Evolutionary conservation across 2,113 vertebrate genomes (phyloP).

Genomic region (Orcinus orca): DNA sequence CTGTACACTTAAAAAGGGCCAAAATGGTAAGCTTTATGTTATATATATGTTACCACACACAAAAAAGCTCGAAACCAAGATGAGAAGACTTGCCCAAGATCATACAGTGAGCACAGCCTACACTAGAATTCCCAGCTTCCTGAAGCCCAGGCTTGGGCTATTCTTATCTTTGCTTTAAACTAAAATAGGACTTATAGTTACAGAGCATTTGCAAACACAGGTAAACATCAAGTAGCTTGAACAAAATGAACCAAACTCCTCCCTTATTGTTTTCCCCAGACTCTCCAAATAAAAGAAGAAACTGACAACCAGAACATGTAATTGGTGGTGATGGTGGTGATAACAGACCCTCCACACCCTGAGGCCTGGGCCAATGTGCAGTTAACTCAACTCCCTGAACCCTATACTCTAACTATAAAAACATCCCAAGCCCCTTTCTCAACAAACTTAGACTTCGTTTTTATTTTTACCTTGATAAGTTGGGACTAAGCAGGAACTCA

Average conservation of each 20-base stretch:
- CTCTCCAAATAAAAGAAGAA: not conserved
- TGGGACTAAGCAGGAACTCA: not conserved
- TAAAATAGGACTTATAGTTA: not conserved
- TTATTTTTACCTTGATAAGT: not conserved
- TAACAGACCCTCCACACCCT: not conserved
- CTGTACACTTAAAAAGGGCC: not conserved
- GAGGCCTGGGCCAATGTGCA: not conserved
- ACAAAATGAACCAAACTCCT: not conserved
- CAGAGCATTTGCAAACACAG: not conserved
- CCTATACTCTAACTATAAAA: not conserved
- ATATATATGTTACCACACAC: not conserved
- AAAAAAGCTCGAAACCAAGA: not conserved
- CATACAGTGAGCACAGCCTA: not conserved
- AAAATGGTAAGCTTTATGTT: not conserved
- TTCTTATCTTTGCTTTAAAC: conserved; percentile 3
- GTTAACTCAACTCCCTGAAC: not conserved
- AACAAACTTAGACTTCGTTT: not conserved
- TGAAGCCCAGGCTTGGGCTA: not conserved
- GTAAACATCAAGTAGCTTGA: not conserved
- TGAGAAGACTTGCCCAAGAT: not conserved
- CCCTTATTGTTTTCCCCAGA: not conserved
- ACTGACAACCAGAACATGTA: not conserved
- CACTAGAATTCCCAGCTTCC: not conserved
- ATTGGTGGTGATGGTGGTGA: not conserved
- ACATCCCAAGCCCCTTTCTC: not conserved